phyloP scores from a whole-genome alignment of 2,888 invertebrate species.

The Dynastes maya region DNA sequence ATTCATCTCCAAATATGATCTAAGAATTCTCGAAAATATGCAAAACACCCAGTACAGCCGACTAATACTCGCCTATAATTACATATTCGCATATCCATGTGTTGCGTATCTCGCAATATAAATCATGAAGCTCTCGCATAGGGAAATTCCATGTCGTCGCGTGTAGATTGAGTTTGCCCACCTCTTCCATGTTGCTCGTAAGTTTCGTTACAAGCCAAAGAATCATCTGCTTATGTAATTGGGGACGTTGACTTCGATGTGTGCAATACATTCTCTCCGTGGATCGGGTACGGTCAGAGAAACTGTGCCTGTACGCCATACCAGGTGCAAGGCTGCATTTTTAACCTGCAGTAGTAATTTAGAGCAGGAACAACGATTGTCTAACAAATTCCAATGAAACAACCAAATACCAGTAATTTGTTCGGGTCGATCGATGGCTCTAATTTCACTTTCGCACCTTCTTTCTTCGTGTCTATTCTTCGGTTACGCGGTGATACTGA shows the following conservation, averaged over 20 bases:
- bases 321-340: constrained; percentile 6
- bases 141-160: constrained; percentile 32
- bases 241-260: constrained; percentile 44
- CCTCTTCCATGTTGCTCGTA: constrained; percentile 48
- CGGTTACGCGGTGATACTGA: background rate
- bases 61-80: constrained; percentile 1
- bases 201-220: constrained; percentile 34
- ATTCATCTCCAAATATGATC: background rate
- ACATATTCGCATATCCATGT: background rate
- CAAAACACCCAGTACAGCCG: background rate
- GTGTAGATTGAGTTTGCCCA: constrained; percentile 37
- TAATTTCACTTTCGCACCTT: constrained; percentile 36
- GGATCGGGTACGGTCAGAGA: constrained; percentile 4
- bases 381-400: constrained; percentile 13
- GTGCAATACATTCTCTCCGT: constrained; percentile 1
- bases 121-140: constrained; percentile 36
- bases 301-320: constrained; percentile 14
- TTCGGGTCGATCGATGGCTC: constrained; percentile 2
- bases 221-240: constrained; percentile 46
- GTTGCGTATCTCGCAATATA: constrained; percentile 27
- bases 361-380: constrained; percentile 22
- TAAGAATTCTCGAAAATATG: background rate
- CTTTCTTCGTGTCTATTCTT: constrained; percentile 8
- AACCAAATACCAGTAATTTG: constrained; percentile 22
- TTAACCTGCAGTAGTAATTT: constrained; percentile 8